These are phyloP conservation scores for Sardina pilchardus DNA, from an alignment of 2,113 vertebrate genomes.

Conservation along the genomic window DNA sequence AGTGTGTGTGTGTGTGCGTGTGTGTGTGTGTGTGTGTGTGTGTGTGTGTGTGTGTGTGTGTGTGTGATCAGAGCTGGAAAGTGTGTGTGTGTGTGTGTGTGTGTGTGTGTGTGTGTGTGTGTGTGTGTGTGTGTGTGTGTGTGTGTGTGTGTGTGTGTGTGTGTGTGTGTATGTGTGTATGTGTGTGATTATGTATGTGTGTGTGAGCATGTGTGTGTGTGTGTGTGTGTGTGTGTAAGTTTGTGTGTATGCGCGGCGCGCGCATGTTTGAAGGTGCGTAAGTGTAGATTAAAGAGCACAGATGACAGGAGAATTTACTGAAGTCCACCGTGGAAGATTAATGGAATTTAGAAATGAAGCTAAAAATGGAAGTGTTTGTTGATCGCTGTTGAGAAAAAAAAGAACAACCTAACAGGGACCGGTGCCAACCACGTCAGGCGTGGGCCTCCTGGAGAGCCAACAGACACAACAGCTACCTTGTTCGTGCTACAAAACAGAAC, in stretches of 20 bases:
- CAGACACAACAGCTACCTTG: background rate
- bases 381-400: background rate
- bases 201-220: background rate
- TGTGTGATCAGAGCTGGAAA: too few species aligned
- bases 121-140: background rate
- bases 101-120: too few species aligned
- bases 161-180: background rate
- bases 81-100: too few species aligned
- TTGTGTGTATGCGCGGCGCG: background rate
- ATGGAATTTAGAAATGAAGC: background rate
- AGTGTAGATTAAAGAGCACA: background rate
- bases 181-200: background rate
- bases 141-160: background rate
- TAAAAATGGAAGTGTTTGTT: background rate
- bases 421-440: background rate
- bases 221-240: background rate
- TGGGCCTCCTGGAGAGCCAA: background rate
- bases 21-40: background rate
- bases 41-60: background rate
- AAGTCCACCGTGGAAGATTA: background rate
- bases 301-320: background rate
- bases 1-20: too few species aligned
- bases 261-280: background rate
- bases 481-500: background rate
- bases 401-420: background rate